phyloP scores from a whole-genome alignment of 2,797 vertebrate species.

The Manis pentadactyla region DNA sequence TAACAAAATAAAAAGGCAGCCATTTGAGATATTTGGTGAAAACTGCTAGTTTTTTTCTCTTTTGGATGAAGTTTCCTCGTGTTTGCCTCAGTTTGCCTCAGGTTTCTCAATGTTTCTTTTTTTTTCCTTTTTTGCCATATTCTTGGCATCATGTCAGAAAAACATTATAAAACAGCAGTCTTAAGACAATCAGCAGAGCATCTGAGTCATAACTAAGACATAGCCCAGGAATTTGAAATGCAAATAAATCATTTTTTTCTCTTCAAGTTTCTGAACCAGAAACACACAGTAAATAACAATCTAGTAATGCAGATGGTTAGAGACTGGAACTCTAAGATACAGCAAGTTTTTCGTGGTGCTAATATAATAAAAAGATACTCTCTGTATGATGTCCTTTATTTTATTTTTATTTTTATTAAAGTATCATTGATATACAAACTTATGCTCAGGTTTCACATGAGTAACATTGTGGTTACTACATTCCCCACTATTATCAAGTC shows the following conservation, averaged over 20 bases:
- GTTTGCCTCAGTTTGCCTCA: slow-evolving; percentile 62
- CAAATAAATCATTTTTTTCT: slow-evolving; percentile 72
- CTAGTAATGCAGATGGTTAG: slow-evolving; percentile 27
- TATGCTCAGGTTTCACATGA: no score
- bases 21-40: slow-evolving; percentile 38
- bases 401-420: no score
- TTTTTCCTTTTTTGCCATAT: slow-evolving; percentile 36
- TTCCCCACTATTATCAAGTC: no score
- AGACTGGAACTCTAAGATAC: slow-evolving; percentile 33
- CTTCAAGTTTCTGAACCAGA: slow-evolving; percentile 62
- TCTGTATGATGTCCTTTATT: not conserved
- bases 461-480: no score
- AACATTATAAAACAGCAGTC: slow-evolving; percentile 67
- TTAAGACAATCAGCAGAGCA: slow-evolving; percentile 76
- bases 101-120: slow-evolving; percentile 60
- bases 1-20: not conserved
- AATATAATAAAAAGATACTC: not conserved
- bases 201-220: slow-evolving; percentile 78
- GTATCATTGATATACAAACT: no score
- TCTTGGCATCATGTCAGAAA: slow-evolving; percentile 64
- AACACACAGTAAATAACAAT: slow-evolving; percentile 33
- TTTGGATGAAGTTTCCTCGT: slow-evolving; percentile 54
- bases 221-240: slow-evolving; percentile 65
- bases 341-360: not conserved
- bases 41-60: not conserved